Evolutionary conservation across 1,140 invertebrate genomes (phyloP).

Genomic region (Drosophila mojavensis): DNA sequence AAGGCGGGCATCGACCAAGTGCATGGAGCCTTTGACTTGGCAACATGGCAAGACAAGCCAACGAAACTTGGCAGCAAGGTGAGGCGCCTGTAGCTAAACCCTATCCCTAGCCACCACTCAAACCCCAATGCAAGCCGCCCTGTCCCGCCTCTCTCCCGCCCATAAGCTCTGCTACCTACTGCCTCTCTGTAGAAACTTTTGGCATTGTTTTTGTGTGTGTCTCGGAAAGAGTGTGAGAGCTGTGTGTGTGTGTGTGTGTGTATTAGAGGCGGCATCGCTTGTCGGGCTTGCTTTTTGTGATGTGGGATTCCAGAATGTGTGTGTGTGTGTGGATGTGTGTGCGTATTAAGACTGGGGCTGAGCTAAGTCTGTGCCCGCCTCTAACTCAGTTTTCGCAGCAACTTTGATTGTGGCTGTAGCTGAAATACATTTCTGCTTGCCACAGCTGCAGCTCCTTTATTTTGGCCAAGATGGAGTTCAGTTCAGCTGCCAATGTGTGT

Average conservation of each 20-base stretch:
- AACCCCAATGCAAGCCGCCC: background rate
- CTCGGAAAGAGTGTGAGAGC: background rate
- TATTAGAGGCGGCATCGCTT: constrained; percentile 53
- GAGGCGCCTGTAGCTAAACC: constrained; percentile 41
- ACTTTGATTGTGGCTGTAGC: constrained; percentile 80
- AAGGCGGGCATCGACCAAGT: constrained; percentile 32
- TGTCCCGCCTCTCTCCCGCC: background rate
- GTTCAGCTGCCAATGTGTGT: constrained; percentile 53
- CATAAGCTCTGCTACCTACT: background rate
- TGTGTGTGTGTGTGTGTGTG: constrained; percentile 39
- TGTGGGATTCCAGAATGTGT: constrained; percentile 39
- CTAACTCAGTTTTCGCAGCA: constrained; percentile 54
- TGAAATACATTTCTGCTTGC: constrained; percentile 68
- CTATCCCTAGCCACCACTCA: background rate
- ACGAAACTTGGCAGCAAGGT: constrained; percentile 62
- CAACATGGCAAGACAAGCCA: constrained; percentile 63
- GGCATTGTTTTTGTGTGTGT: constrained; percentile 77
- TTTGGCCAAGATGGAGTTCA: constrained; percentile 79
- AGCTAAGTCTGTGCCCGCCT: constrained; percentile 66
- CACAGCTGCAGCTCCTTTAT: constrained; percentile 64
- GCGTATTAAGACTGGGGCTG: constrained; percentile 58
- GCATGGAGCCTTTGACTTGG: constrained; percentile 76
- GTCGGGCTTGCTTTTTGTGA: constrained; percentile 57
- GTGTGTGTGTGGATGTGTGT: constrained; percentile 38
- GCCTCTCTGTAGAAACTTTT: constrained; percentile 69